These are phyloP conservation scores for Steromphala cineraria DNA, from an alignment of 2,888 invertebrate genomes.

Conservation along the genomic window DNA sequence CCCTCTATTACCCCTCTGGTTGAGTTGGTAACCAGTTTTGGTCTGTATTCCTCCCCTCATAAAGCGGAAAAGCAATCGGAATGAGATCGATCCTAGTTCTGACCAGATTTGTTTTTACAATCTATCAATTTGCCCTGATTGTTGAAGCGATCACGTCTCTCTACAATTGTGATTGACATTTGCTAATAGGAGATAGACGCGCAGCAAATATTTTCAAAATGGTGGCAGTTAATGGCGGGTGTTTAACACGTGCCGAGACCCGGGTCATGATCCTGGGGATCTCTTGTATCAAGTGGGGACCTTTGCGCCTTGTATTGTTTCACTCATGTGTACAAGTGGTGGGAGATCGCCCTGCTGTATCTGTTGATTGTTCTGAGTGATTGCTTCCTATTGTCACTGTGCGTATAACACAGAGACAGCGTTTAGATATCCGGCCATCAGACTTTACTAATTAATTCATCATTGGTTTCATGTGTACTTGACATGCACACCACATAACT, in stretches of 20 bases:
- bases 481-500: too few relatives aligned
- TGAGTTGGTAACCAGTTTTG: background rate
- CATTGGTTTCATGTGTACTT: too few relatives aligned
- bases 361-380: background rate
- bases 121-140: conserved; percentile 26
- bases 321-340: background rate
- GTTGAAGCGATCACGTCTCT: conserved; percentile 18
- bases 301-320: background rate
- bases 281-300: background rate
- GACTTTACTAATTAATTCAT: too few relatives aligned
- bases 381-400: background rate
- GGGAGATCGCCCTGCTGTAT: background rate
- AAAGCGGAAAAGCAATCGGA: conserved; percentile 24
- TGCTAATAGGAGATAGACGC: conserved; percentile 13
- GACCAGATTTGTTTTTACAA: conserved; percentile 25
- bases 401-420: background rate
- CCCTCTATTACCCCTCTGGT: background rate
- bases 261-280: background rate
- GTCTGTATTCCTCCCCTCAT: conserved; percentile 3
- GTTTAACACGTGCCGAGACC: conserved; percentile 10
- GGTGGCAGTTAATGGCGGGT: background rate
- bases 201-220: conserved; percentile 17
- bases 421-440: too few relatives aligned
- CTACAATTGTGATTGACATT: conserved; percentile 23
- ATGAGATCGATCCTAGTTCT: conserved; percentile 10